A percentile compares a stretch with the other conserved stretches of the same genome.
These are phyloP conservation scores for Pogoniulus pusillus DNA, from an alignment of 2,797 vertebrate genomes.

Conservation along the genomic window DNA sequence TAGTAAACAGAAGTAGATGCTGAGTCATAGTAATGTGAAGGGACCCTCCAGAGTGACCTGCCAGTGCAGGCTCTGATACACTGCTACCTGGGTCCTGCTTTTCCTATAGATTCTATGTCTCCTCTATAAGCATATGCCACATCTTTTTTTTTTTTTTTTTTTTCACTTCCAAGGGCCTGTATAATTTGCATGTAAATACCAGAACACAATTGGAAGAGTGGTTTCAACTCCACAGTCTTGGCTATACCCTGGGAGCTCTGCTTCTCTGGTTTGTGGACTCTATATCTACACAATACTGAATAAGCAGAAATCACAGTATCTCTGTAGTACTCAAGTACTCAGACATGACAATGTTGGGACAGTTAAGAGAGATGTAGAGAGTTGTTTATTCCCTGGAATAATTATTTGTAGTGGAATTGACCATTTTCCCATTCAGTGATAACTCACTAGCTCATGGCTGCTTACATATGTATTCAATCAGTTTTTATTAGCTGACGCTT, in stretches of 20 bases:
- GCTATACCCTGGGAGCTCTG: not conserved
- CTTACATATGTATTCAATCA: not conserved
- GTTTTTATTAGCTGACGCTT: not conserved
- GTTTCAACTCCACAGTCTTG: not conserved
- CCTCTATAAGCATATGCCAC: not conserved
- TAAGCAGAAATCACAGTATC: not conserved
- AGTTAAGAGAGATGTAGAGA: not conserved
- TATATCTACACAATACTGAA: not conserved
- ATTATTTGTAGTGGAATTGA: not conserved
- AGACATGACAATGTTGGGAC: not conserved
- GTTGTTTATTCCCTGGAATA: not conserved
- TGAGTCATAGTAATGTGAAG: not conserved
- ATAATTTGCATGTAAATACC: not conserved
- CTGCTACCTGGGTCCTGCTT: not conserved
- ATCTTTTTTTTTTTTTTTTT: not conserved
- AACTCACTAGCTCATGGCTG: not conserved
- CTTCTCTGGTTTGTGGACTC: not conserved
- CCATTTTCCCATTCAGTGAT: not conserved
- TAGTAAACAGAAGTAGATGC: not conserved
- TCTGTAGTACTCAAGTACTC: not conserved
- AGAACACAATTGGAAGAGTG: not conserved
- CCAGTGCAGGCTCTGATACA: not conserved
- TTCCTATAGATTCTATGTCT: not conserved
- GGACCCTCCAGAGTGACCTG: not conserved
- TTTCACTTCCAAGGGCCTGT: not conserved